Percentiles rank a stretch among this genome's conserved stretches.
phyloP scores from a whole-genome alignment of 2,888 invertebrate species.

The Agonopterix arenella region DNA sequence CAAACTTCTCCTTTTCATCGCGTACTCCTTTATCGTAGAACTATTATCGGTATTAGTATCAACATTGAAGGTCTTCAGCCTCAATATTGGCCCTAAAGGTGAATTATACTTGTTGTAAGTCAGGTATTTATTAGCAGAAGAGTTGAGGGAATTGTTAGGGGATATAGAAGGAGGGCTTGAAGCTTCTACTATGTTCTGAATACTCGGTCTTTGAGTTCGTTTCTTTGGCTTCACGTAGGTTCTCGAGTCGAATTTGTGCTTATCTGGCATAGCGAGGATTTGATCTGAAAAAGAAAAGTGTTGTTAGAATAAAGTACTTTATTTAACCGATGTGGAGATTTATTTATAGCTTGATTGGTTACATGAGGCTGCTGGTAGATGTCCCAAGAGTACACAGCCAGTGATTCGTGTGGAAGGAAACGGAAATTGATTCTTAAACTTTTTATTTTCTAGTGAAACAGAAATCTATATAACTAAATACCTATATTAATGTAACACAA shows the following conservation, averaged over 20 bases:
- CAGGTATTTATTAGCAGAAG: conserved; percentile 48
- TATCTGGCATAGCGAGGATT: conserved; percentile 49
- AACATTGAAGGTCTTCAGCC: conserved; percentile 66
- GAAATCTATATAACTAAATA: no score
- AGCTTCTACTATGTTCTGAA: conserved; percentile 71
- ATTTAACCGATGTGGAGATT: not conserved
- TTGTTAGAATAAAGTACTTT: not conserved
- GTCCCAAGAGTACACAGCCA: no score
- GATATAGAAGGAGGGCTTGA: conserved; percentile 46
- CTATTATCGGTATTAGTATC: conserved; percentile 61
- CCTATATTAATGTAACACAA: no score
- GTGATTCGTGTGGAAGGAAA: conserved; percentile 8
- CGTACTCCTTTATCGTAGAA: conserved; percentile 47
- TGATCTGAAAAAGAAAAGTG: conserved; percentile 45
- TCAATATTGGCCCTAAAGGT: conserved; percentile 53
- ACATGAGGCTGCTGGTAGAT: no score
- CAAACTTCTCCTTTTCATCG: conserved; percentile 55
- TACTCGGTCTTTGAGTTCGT: conserved; percentile 74
- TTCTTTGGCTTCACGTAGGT: conserved; percentile 84
- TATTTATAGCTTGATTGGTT: no score
- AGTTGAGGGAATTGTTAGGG: conserved; percentile 32
- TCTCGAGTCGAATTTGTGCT: conserved; percentile 79
- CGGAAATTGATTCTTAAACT: no score
- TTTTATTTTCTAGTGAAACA: no score
- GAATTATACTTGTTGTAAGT: conserved; percentile 66